Conservation (phyloP, 2,797 vertebrate species). For the Lacerta bilineata region DNA sequence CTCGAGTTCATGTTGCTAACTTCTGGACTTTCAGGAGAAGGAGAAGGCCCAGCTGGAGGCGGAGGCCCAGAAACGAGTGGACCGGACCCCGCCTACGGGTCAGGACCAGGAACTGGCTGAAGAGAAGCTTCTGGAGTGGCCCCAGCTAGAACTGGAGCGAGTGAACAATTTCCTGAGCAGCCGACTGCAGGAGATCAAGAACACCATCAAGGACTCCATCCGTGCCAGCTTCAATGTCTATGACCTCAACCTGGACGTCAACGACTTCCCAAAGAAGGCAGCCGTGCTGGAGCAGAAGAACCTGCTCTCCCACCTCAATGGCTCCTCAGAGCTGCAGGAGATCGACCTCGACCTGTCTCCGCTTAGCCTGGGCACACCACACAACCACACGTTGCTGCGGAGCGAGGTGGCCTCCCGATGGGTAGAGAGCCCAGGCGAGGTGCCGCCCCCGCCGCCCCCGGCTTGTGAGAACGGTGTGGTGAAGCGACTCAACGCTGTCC, state of each 20-base stretch:
- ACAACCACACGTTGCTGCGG: conserved; percentile 87
- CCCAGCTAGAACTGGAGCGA: conserved; percentile 92
- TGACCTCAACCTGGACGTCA: conserved; percentile 95
- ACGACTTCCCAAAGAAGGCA: conserved; percentile 95
- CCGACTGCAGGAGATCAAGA: conserved; percentile 97
- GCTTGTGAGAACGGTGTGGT: conserved; percentile 85
- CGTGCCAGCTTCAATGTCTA: conserved; percentile 96
- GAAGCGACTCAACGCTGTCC: conserved; percentile 89
- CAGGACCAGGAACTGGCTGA: conserved; percentile 65
- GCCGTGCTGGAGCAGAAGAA: conserved; percentile 92
- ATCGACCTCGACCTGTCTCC: conserved; percentile 96
- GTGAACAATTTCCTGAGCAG: conserved; percentile 98
- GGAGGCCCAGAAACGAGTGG: conserved; percentile 75
- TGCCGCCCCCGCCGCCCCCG: conserved; percentile 46
- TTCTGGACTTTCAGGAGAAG: conserved; percentile 84
- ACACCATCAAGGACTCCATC: conserved; percentile 98
- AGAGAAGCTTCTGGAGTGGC: conserved; percentile 92
- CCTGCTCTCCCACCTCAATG: conserved; percentile 92
- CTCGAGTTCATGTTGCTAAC: conserved; percentile 32
- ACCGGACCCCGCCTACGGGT: conserved; percentile 63
- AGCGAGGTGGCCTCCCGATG: conserved; percentile 71
- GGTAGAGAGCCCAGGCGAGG: conserved; percentile 65
- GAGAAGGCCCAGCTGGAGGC: conserved; percentile 90
- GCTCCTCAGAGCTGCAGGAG: conserved; percentile 92
- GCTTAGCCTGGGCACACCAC: conserved; percentile 90